A percentile compares a stretch with the other conserved stretches of the same genome.
These are phyloP conservation scores for Desoria tigrina DNA, from an alignment of 2,888 invertebrate genomes.

Conservation along the genomic window DNA sequence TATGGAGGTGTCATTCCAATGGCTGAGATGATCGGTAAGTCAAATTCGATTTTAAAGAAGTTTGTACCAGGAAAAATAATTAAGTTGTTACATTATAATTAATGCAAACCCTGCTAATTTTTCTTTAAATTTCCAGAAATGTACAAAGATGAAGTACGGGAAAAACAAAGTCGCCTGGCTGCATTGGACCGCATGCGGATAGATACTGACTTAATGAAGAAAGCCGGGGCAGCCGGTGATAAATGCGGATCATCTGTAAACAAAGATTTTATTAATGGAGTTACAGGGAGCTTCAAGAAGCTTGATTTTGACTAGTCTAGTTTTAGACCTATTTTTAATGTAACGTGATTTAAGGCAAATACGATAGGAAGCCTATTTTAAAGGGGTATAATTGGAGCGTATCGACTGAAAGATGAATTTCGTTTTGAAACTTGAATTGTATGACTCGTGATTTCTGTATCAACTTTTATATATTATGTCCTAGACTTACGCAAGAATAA, in stretches of 20 bases:
- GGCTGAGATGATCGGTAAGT: slow-evolving; percentile 79
- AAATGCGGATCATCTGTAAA: slow-evolving; percentile 35
- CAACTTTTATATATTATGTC: no score
- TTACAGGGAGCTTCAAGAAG: slow-evolving; percentile 51
- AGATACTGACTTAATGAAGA: slow-evolving; percentile 52
- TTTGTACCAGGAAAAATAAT: background rate
- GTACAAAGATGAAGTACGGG: slow-evolving; percentile 70
- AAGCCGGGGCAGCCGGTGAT: slow-evolving; percentile 27
- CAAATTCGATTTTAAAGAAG: background rate
- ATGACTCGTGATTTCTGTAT: no score
- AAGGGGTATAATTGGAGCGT: no score
- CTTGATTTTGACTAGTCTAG: slow-evolving; percentile 48
- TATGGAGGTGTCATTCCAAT: slow-evolving; percentile 82
- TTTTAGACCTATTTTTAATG: background rate
- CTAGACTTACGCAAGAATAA: no score
- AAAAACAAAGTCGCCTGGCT: slow-evolving; percentile 64
- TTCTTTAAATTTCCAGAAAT: slow-evolving; percentile 56
- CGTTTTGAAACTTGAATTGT: no score
- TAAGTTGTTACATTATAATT: background rate
- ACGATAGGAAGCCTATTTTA: no score
- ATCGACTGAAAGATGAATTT: no score
- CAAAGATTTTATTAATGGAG: slow-evolving; percentile 35
- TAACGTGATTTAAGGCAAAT: no score
- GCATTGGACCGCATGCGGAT: slow-evolving; percentile 72
- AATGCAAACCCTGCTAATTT: background rate